A percentile compares a stretch with the other conserved stretches of the same genome.
Conservation (phyloP, 2,797 vertebrate species). For the Clarias pachynema region DNA sequence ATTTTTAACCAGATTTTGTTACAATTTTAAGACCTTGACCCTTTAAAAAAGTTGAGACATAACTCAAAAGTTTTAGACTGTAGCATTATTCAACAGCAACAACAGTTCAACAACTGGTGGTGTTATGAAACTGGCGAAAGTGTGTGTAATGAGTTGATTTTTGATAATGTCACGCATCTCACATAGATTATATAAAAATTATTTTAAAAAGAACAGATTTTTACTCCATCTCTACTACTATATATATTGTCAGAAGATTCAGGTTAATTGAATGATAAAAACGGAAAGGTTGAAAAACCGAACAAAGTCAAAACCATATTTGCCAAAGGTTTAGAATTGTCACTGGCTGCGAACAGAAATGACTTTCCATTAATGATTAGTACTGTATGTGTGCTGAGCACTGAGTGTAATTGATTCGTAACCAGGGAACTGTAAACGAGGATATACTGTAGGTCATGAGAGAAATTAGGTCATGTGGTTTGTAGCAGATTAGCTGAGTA, state of each 20-base stretch:
- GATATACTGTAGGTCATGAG: neutral
- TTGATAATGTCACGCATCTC: too few species aligned
- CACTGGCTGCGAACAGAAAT: neutral
- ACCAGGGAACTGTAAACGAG: neutral
- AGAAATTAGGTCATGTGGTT: neutral
- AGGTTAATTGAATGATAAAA: conserved; percentile 1
- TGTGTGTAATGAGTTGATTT: too few species aligned
- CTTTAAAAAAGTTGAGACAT: too few species aligned
- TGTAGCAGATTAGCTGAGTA: neutral
- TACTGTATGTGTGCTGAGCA: neutral
- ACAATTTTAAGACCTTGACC: too few species aligned
- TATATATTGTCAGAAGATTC: neutral
- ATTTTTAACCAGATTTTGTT: too few species aligned
- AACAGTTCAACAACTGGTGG: too few species aligned
- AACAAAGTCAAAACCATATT: neutral
- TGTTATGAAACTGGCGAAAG: too few species aligned
- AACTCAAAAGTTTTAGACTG: too few species aligned
- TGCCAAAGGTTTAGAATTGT: neutral
- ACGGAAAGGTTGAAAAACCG: neutral
- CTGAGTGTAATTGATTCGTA: neutral
- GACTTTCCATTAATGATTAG: neutral
- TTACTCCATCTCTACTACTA: too few species aligned
- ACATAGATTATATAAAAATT: too few species aligned
- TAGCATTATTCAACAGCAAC: too few species aligned
- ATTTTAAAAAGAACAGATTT: too few species aligned